Evolutionary conservation across 1,140 invertebrate species (phyloP), one percentile per base, ranked within the genome.

Genomic region (Hyles euphorbiae): DNA sequence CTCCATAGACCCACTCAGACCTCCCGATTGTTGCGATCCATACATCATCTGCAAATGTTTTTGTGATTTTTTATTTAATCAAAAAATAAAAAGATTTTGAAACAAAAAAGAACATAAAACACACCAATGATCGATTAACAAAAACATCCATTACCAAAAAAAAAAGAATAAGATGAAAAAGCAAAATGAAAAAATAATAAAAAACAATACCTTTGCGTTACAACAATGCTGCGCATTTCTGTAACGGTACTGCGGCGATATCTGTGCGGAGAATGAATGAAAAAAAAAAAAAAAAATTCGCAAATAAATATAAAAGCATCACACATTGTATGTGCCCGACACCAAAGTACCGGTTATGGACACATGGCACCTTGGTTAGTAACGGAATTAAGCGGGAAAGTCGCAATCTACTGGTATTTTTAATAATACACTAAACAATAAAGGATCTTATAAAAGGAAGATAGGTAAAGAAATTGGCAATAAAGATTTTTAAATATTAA

Each of bases 191-290:
- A 71, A 72, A 63, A 63, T 56, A 47, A 68, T 65, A 56, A 70
- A 61, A 70, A 63, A 55, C 58, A 67, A 70, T 83, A 87, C 84
- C 84, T 87, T 83, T 56, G 74, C 69, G 74, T 82, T 86, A 67
- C 81, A 87, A 84, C 76, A 87, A 78, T 83, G 77, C 69, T 81
- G 82, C 55, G 68, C 64, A 73, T 83, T 83, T 67, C 83, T 81
- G 78, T 87, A 87, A 64, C 83, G 74, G 70, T 83, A 84, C 59
- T 76, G 71, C 77, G 78, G 78, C 77, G 83, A 87, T 76, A 86
- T 88, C 84, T 88, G 79, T 76, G 70, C 74, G 75, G 57, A 44
- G 44, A 48, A 56, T 56, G 61, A 73, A 72, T 53, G 70, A 61
- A 72, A 65, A 63, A 65, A 61, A 58, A 62, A 60, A 51, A 52